Conservation (phyloP, 2,888 invertebrate species). For the Amblyteles armatorius region DNA sequence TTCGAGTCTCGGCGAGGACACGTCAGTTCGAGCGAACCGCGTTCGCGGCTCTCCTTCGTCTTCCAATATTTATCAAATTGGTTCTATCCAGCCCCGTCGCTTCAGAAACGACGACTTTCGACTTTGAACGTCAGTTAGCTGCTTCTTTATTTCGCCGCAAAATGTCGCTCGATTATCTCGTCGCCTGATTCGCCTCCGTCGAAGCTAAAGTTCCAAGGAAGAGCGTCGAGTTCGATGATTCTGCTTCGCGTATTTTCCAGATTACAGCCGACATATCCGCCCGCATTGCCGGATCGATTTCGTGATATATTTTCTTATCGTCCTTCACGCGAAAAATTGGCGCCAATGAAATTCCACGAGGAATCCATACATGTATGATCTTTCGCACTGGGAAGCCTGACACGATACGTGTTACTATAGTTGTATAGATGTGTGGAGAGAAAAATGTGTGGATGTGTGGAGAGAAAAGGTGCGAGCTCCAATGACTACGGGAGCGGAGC, state of each 20-base stretch:
- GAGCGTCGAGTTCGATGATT: neutral
- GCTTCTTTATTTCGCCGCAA: neutral
- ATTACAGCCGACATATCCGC: neutral
- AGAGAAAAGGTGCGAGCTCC: constrained; percentile 13
- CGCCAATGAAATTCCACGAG: neutral
- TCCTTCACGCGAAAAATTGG: neutral
- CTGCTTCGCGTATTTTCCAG: neutral
- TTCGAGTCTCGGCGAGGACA: constrained; percentile 1
- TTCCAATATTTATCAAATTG: constrained; percentile 36
- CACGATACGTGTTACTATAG: constrained; percentile 23
- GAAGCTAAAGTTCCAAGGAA: neutral
- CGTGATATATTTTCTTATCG: constrained; percentile 9
- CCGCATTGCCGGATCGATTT: neutral
- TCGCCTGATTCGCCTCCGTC: neutral
- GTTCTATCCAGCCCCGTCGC: neutral
- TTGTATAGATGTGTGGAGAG: neutral
- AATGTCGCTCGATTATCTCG: neutral
- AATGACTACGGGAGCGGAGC: constrained; percentile 23
- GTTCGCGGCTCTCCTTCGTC: neutral
- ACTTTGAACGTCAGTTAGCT: neutral
- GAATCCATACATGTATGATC: constrained; percentile 47
- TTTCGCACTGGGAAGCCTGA: neutral
- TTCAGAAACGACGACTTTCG: neutral
- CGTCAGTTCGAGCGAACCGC: constrained; percentile 17
- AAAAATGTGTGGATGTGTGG: neutral